Base-by-base conservation (phyloP, 1,140 invertebrate species). In the Phymorhynchus buccinoides region DNA sequence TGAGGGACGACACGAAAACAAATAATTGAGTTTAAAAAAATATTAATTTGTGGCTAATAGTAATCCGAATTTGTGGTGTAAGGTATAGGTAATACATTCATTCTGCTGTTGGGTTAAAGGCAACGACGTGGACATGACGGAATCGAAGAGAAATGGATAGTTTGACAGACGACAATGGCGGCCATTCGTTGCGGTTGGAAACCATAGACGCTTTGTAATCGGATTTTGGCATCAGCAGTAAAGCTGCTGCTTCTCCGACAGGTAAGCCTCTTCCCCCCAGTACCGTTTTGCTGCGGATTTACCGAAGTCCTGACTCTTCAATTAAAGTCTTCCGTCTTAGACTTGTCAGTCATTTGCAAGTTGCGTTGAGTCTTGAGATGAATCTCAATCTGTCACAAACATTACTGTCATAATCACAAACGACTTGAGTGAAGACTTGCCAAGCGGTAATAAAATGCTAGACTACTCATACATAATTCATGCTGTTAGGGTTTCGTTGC, bases 171-270 rank as follows among this genome's bases (percentile, higher is more conserved):
- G 32, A 32, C 30, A 39, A 83, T 83, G 62, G 62, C 81, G 66
- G 81, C 39, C 62, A 35, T 71, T 42, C 14, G 62, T 83, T 68
- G 81, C 56, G 62, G 81, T 83, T 83, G 81, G 81, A 83, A 71
- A 83, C 81, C 32, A 71, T 71, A 62, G 81, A 83, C 81, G 81
- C 81, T 32, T 66, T 32, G 37, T 44, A 83, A 71, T 83, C 62
- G 66, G 62, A 81, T 66, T 56, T n/a, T 35, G 18, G 80, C 48
- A 82, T 68, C 62, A 32, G 0, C 22, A 44, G 41, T 30, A 32
- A 37, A 35, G 48, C 48, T n/a, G 62, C 42, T 39, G 77, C n/a
- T 30, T 27, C 52, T 1, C 9, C 48, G 62, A 71, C 81, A 83
- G 62, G 81, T 71, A 32, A 83, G 4, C 30, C n/a, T 81, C 48